Conservation (phyloP, 2,797 vertebrate genomes). For the Cygnus olor region DNA sequence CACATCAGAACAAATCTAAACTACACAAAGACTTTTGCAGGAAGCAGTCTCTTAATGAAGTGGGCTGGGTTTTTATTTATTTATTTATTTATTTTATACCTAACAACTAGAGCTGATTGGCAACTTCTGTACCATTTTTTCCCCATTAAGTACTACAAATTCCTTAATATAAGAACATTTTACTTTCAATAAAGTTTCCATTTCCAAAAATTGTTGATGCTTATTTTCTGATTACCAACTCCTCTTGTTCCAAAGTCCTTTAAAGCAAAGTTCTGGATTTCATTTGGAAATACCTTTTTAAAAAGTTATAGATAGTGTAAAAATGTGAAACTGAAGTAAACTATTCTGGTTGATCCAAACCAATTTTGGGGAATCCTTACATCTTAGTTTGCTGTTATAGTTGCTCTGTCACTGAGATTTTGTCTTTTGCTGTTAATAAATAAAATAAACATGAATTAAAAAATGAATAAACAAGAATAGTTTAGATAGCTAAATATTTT, state of each 20-base stretch:
- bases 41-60: not conserved
- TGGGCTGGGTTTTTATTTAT: not conserved
- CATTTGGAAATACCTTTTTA: not conserved
- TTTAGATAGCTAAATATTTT: not conserved
- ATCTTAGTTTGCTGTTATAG: not conserved
- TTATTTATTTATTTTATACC: not conserved
- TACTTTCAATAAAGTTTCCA: not conserved
- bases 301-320: rapidly evolving
- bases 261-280: not conserved
- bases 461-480: not conserved
- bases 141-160: rapidly evolving
- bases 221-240: not conserved
- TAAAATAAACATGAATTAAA: too few relatives aligned
- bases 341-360: not conserved
- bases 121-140: not conserved
- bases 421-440: not conserved
- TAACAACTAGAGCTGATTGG: not conserved
- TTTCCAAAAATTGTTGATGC: not conserved
- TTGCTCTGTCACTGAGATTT: not conserved
- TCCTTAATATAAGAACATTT: not conserved
- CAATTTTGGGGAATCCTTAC: not conserved
- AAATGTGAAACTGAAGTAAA: not conserved
- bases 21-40: not conserved
- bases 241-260: not conserved
- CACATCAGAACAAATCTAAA: not conserved